Evolutionary conservation across 2,888 invertebrate genomes (phyloP).

Genomic region (Athrips mouffetella): DNA sequence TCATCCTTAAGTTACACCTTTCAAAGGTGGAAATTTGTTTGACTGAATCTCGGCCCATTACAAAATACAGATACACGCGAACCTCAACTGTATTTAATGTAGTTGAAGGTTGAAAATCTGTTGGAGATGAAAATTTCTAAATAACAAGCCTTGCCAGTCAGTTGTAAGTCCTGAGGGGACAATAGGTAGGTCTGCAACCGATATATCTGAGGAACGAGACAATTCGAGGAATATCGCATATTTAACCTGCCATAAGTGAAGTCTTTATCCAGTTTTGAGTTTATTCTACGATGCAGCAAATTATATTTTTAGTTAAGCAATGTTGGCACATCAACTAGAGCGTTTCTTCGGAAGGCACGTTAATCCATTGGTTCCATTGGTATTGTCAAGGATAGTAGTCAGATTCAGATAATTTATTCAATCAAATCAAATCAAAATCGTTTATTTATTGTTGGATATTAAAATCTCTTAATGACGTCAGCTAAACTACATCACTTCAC

Average conservation of each 20-base stretch:
- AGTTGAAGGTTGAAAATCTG: conserved; percentile 28
- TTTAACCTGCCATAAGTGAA: conserved; percentile 49
- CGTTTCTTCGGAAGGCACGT: too few relatives aligned
- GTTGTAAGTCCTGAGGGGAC: conserved; percentile 67
- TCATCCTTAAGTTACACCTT: neutral
- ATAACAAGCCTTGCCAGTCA: conserved; percentile 26
- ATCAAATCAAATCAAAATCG: too few relatives aligned
- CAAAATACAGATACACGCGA: neutral
- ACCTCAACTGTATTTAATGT: neutral
- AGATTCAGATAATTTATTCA: too few relatives aligned
- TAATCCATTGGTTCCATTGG: too few relatives aligned
- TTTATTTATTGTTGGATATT: too few relatives aligned
- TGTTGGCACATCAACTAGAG: too few relatives aligned
- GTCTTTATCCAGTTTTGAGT: conserved; percentile 28
- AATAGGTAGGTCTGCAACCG: conserved; percentile 66
- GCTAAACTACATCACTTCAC: too few relatives aligned
- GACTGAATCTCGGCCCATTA: neutral
- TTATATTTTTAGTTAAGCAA: too few relatives aligned
- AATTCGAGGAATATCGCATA: conserved; percentile 68
- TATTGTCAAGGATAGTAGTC: too few relatives aligned
- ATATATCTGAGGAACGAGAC: conserved; percentile 69
- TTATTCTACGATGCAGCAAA: too few relatives aligned
- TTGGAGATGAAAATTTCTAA: conserved; percentile 24
- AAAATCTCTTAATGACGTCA: too few relatives aligned
- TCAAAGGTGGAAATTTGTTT: neutral